These are phyloP conservation scores for Aphis craccivora DNA, from an alignment of 1,140 invertebrate species.

Conservation along the genomic window DNA sequence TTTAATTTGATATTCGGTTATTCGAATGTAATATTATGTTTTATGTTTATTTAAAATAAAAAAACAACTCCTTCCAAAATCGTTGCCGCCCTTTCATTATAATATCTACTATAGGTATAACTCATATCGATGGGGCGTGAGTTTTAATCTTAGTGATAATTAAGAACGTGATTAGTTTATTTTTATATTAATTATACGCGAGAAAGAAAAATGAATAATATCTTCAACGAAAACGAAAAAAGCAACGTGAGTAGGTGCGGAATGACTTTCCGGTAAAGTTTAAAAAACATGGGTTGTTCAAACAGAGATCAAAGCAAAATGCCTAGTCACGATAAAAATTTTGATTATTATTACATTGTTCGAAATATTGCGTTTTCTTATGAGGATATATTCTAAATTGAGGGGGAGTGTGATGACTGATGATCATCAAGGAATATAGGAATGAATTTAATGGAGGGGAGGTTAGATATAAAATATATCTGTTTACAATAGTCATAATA, in stretches of 20 bases:
- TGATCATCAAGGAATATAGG: not conserved
- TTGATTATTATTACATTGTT: not conserved
- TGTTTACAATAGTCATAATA: not conserved
- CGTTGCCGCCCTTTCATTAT: constrained; percentile 30
- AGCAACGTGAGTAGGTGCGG: not conserved
- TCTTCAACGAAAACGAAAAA: not conserved
- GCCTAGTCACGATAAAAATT: not conserved
- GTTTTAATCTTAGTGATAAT: constrained; percentile 48
- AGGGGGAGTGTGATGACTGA: not conserved
- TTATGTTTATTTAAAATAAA: constrained; percentile 38
- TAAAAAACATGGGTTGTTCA: not conserved
- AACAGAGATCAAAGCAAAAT: not conserved
- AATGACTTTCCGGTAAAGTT: not conserved
- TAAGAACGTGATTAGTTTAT: constrained; percentile 51
- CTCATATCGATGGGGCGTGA: constrained; percentile 12
- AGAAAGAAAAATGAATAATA: not conserved
- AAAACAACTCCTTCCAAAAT: not conserved
- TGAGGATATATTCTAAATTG: not conserved
- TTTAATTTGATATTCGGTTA: constrained; percentile 36
- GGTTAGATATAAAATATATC: not conserved
- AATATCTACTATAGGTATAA: not conserved
- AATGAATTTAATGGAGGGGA: not conserved
- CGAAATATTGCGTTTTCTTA: not conserved
- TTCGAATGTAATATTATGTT: not conserved
- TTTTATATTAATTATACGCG: not conserved